Evolutionary conservation across 2,797 vertebrate species (phyloP).

Genomic region (Malurus leucopterus): DNA sequence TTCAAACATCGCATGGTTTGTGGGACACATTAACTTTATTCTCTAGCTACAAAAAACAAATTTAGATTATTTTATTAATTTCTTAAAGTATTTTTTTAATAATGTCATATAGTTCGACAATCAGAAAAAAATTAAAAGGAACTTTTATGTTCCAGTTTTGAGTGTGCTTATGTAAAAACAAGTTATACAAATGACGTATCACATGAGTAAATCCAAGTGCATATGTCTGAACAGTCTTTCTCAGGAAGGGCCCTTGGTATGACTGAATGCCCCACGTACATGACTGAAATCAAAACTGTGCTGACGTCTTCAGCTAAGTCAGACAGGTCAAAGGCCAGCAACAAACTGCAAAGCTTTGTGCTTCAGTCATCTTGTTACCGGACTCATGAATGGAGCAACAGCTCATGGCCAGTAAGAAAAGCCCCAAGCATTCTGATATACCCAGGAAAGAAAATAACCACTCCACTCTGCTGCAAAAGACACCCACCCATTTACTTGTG

Average conservation of each 20-base stretch:
- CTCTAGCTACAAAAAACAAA: not conserved
- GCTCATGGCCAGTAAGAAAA: not conserved
- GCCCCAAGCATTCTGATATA: not conserved
- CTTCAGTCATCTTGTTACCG: not conserved
- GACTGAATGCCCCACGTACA: fast-evolving
- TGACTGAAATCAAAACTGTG: not conserved
- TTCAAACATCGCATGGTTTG: not conserved
- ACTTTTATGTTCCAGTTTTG: not conserved
- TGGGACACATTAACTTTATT: not conserved
- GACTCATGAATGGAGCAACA: not conserved
- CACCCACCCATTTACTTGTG: not conserved
- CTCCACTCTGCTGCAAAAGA: not conserved
- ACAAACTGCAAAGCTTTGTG: not conserved
- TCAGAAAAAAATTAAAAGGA: not conserved
- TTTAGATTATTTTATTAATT: not conserved
- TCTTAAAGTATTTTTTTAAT: not conserved
- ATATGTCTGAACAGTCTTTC: not conserved
- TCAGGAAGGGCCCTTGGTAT: not conserved
- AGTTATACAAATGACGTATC: not conserved
- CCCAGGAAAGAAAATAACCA: not conserved
- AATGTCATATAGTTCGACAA: not conserved
- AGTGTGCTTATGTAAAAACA: not conserved
- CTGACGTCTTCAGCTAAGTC: not conserved
- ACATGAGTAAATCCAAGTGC: not conserved
- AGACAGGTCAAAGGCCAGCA: not conserved